Conservation (phyloP, 2,797 vertebrate genomes). For the Choloepus didactylus region DNA sequence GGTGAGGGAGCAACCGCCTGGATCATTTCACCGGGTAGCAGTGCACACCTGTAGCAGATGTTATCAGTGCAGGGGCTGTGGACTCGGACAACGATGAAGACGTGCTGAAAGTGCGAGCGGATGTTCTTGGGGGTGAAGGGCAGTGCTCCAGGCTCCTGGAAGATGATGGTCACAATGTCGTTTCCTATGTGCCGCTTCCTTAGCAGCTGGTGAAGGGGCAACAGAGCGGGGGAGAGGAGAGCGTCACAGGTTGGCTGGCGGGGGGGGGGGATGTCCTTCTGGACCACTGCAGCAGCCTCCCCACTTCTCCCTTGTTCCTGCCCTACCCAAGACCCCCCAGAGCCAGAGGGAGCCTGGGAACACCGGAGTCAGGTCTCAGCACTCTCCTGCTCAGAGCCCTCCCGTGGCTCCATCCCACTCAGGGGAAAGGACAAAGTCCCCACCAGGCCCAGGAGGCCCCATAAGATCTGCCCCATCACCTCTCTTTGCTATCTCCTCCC, state of each 20-base stretch:
- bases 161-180: conserved; percentile 98
- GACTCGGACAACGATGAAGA: conserved; percentile 95
- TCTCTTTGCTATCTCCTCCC: neutral
- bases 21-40: neutral
- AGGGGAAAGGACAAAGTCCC: neutral
- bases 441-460: neutral
- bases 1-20: rapidly evolving
- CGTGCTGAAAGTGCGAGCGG: conserved; percentile 97
- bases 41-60: conserved; percentile 93
- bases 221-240: neutral
- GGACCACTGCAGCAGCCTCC: neutral
- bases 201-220: conserved; percentile 89
- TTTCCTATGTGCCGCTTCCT: conserved; percentile 98
- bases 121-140: conserved; percentile 97
- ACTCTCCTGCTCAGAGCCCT: neutral
- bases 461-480: rapidly evolving
- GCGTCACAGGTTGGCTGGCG: neutral
- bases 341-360: neutral
- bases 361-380: neutral
- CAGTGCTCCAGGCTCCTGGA: conserved; percentile 95
- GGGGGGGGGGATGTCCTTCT: too few species aligned
- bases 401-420: neutral
- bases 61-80: conserved; percentile 94
- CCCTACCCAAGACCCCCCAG: rapidly evolving
- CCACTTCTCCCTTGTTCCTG: neutral